Percentiles rank a stretch among this genome's conserved stretches.
Evolutionary conservation across 2,113 vertebrate genomes (phyloP).

Genomic region (Fulmarus glacialis): DNA sequence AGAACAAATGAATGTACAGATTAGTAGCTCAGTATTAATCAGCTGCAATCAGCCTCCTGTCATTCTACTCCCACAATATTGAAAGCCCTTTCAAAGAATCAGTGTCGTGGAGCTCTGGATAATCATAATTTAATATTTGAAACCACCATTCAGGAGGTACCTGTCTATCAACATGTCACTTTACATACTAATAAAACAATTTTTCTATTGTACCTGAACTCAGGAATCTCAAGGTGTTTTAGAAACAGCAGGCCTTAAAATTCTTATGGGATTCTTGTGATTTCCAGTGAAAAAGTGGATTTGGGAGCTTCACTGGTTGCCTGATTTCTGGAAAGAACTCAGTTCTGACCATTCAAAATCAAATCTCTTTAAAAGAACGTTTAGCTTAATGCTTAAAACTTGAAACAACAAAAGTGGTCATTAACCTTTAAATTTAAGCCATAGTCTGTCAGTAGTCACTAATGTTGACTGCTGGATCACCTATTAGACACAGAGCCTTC

Average conservation of each 20-base stretch:
- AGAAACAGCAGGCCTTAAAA: not conserved
- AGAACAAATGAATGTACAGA: not conserved
- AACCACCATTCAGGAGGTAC: conserved; percentile 12
- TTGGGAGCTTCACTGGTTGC: not conserved
- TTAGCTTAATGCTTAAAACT: not conserved
- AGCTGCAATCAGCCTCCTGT: not conserved
- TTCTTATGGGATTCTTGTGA: not conserved
- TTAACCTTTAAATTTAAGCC: not conserved
- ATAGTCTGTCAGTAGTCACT: not conserved
- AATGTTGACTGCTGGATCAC: not conserved
- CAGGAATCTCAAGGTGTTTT: not conserved
- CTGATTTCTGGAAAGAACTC: not conserved
- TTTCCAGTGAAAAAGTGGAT: not conserved
- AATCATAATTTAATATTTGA: conserved; percentile 17
- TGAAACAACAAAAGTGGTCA: not conserved
- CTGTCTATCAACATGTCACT: not conserved
- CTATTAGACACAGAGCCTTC: not conserved
- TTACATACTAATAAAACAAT: not conserved
- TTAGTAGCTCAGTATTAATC: not conserved
- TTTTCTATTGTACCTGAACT: not conserved
- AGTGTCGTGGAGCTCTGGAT: not conserved
- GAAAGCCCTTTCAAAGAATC: conserved; percentile 28
- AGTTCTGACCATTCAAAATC: not conserved
- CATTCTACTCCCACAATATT: conserved; percentile 11
- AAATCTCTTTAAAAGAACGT: not conserved